Percentiles rank a stretch among this genome's conserved stretches.
Conservation (phyloP, 2,888 invertebrate species). For the Lasiommata megera region DNA sequence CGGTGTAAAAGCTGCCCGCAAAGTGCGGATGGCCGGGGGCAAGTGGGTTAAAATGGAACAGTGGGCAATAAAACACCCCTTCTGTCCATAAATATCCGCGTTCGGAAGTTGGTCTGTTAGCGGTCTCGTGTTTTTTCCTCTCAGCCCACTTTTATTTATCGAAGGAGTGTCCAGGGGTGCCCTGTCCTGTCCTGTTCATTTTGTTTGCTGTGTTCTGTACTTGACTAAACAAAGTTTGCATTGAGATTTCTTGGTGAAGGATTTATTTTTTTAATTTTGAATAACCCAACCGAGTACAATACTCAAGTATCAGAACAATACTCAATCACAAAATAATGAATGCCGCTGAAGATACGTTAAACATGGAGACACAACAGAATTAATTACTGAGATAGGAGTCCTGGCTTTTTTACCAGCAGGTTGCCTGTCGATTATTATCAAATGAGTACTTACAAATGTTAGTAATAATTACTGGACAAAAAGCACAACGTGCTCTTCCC, state of each 20-base stretch:
- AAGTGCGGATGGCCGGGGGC: conserved; percentile 76
- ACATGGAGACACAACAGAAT: too few species aligned
- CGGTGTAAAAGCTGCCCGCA: conserved; percentile 49
- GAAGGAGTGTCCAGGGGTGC: conserved; percentile 53
- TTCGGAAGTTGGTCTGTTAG: conserved; percentile 79
- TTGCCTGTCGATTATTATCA: too few species aligned
- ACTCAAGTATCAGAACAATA: too few species aligned
- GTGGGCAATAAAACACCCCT: conserved; percentile 75
- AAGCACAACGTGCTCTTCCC: too few species aligned
- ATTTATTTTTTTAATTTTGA: not conserved
- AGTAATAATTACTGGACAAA: too few species aligned
- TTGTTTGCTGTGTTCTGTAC: conserved; percentile 4
- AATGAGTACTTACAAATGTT: too few species aligned
- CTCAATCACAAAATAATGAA: too few species aligned
- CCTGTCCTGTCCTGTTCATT: conserved; percentile 36
- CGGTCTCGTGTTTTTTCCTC: conserved; percentile 69
- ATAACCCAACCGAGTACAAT: not conserved
- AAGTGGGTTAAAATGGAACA: conserved; percentile 76
- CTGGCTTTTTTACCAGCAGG: too few species aligned
- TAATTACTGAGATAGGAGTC: too few species aligned
- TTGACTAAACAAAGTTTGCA: not conserved
- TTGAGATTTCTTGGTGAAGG: not conserved
- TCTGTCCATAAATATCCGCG: conserved; percentile 76
- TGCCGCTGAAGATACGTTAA: too few species aligned
- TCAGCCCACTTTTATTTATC: conserved; percentile 69